Evolutionary conservation across 2,888 invertebrate genomes (phyloP).

Genomic region (Vanessa cardui): DNA sequence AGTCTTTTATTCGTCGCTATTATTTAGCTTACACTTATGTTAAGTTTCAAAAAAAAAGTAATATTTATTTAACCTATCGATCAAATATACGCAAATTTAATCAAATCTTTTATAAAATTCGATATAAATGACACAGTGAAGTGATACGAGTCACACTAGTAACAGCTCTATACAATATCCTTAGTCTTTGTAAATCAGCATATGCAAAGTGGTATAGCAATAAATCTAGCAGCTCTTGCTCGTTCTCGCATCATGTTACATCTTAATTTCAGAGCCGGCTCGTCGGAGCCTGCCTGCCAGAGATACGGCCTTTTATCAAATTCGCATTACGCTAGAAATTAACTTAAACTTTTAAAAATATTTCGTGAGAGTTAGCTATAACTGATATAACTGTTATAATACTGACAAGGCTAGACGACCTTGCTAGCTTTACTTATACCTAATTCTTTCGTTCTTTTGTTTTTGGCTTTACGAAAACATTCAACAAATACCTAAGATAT

Average conservation of each 20-base stretch:
- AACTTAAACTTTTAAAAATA: slow-evolving; percentile 71
- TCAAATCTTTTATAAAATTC: background rate
- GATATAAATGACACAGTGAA: slow-evolving; percentile 8
- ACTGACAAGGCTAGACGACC: slow-evolving; percentile 77
- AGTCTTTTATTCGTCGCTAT: no score
- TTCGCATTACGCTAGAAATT: slow-evolving; percentile 81
- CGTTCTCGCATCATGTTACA: slow-evolving; percentile 85
- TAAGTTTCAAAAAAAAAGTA: no score
- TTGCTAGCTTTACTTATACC: slow-evolving; percentile 56
- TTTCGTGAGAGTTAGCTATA: slow-evolving; percentile 74
- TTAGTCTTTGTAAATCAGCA: slow-evolving; percentile 83
- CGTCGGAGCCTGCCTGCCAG: slow-evolving; percentile 78
- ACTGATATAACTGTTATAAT: slow-evolving; percentile 78
- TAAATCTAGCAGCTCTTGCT: slow-evolving; percentile 83
- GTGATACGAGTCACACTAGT: slow-evolving; percentile 47
- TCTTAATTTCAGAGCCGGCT: slow-evolving; percentile 83
- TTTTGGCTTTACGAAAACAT: slow-evolving; percentile 52
- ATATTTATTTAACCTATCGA: no score
- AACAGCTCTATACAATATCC: slow-evolving; percentile 57
- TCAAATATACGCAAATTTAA: background rate
- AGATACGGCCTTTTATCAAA: slow-evolving; percentile 83
- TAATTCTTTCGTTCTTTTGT: slow-evolving; percentile 75
- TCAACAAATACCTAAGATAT: slow-evolving; percentile 17
- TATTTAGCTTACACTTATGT: no score
- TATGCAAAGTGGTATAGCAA: slow-evolving; percentile 84